Conservation (phyloP, 1,140 invertebrate genomes). For the Drosophila ambigua region DNA sequence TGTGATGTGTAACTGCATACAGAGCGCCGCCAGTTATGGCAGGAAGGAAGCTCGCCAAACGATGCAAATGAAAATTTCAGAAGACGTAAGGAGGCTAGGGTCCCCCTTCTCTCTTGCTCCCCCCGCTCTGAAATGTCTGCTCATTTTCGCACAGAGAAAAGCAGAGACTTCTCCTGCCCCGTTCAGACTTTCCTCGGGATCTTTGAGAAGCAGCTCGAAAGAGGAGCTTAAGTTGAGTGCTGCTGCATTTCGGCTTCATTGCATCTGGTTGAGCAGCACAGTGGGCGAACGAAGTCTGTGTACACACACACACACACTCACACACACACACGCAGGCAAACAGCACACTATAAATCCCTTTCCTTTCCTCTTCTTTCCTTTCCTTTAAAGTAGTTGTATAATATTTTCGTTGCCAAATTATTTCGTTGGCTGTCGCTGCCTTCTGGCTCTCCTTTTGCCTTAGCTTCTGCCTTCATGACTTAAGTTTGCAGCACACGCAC, state of each 20-base stretch:
- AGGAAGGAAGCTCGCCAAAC: conserved; percentile 17
- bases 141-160: conserved; percentile 26
- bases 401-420: conserved; percentile 57
- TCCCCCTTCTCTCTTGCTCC: neutral
- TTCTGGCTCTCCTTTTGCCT: conserved; percentile 28
- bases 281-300: conserved; percentile 13
- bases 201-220: conserved; percentile 5
- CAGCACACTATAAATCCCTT: conserved; percentile 73
- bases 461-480: conserved; percentile 57
- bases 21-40: conserved; percentile 34
- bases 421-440: conserved; percentile 50
- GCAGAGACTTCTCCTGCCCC: neutral
- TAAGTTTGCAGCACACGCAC: conserved; percentile 70
- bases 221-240: conserved; percentile 67
- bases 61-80: conserved; percentile 47
- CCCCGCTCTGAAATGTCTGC: conserved; percentile 17
- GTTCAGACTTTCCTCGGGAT: conserved; percentile 51
- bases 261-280: conserved; percentile 53
- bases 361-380: conserved; percentile 14
- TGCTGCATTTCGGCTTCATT: conserved; percentile 75
- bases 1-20: conserved; percentile 46
- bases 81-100: conserved; percentile 20
- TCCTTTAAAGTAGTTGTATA: conserved; percentile 54
- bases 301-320: neutral
- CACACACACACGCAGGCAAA: conserved; percentile 16